These are phyloP conservation scores for Microdon myrmicae DNA, from an alignment of 2,888 invertebrate species.

Conservation along the genomic window DNA sequence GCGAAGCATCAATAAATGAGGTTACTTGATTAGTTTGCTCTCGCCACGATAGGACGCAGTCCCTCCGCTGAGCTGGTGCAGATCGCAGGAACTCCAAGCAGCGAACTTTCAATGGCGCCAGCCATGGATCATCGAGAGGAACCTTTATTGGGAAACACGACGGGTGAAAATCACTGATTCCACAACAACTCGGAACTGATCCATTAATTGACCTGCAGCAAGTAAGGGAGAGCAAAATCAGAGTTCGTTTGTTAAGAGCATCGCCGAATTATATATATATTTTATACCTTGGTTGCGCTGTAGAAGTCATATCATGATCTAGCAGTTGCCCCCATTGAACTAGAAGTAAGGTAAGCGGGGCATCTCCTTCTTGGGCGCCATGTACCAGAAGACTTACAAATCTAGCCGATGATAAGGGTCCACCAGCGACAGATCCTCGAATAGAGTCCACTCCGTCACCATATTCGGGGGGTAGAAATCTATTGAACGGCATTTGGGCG, in stretches of 20 bases:
- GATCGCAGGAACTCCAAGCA: slow-evolving; percentile 87
- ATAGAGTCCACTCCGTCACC: slow-evolving; percentile 75
- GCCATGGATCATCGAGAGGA: slow-evolving; percentile 77
- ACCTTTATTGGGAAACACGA: slow-evolving; percentile 86
- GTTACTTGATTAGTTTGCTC: slow-evolving; percentile 89
- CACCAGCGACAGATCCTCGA: slow-evolving; percentile 71
- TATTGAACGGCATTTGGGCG: slow-evolving; percentile 82
- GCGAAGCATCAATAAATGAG: slow-evolving; percentile 83
- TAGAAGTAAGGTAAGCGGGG: slow-evolving; percentile 79
- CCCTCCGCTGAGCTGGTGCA: slow-evolving; percentile 81
- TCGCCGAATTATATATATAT: slow-evolving; percentile 22
- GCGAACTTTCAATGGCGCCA: slow-evolving; percentile 75
- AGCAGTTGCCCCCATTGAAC: slow-evolving; percentile 94
- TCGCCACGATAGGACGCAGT: slow-evolving; percentile 83
- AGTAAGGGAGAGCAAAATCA: not conserved
- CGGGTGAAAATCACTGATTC: slow-evolving; percentile 75
- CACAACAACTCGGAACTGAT: slow-evolving; percentile 81
- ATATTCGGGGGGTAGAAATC: slow-evolving; percentile 84
- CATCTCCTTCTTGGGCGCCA: slow-evolving; percentile 73
- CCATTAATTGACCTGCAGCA: slow-evolving; percentile 74
- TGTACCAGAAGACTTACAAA: slow-evolving; percentile 78
- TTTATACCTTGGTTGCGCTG: slow-evolving; percentile 77
- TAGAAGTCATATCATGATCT: slow-evolving; percentile 87
- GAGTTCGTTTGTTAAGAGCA: not conserved
- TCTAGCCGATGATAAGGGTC: slow-evolving; percentile 78